phyloP scores from a whole-genome alignment of 2,797 vertebrate genomes.

The Argyrosomus regius region DNA sequence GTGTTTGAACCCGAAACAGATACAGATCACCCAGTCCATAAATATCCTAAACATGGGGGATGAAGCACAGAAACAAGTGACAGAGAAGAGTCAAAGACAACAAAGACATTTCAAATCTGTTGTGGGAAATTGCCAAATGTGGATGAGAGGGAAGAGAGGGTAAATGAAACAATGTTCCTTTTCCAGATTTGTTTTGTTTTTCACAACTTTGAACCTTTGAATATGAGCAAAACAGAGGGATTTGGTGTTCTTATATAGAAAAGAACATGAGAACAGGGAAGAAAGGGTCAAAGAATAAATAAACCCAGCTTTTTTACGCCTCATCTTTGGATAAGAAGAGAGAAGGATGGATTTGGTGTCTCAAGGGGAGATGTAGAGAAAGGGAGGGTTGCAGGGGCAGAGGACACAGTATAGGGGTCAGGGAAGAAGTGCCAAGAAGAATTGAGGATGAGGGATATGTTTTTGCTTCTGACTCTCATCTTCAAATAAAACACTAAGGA shows the following conservation, averaged over 20 bases:
- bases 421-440: slow-evolving; percentile 31
- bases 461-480: slow-evolving; percentile 51
- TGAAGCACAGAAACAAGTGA: not conserved
- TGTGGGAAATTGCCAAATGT: slow-evolving; percentile 15
- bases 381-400: slow-evolving; percentile 7
- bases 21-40: not conserved
- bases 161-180: slow-evolving; percentile 7
- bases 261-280: not conserved
- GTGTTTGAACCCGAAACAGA: not conserved
- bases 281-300: slow-evolving; percentile 36
- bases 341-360: slow-evolving; percentile 47
- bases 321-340: slow-evolving; percentile 39
- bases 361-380: slow-evolving; percentile 1
- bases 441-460: slow-evolving; percentile 48
- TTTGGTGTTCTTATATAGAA: slow-evolving; percentile 27
- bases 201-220: slow-evolving; percentile 34
- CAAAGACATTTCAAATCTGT: not conserved
- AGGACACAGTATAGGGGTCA: slow-evolving; percentile 49
- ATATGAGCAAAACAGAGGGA: slow-evolving; percentile 31
- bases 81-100: slow-evolving; percentile 2
- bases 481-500: slow-evolving; percentile 55
- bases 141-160: not conserved
- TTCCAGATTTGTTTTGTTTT: slow-evolving; percentile 30
- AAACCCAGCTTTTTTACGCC: not conserved
- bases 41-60: not conserved